These are phyloP conservation scores for Oegoconia quadripuncta DNA, from an alignment of 2,888 invertebrate genomes.

Conservation along the genomic window DNA sequence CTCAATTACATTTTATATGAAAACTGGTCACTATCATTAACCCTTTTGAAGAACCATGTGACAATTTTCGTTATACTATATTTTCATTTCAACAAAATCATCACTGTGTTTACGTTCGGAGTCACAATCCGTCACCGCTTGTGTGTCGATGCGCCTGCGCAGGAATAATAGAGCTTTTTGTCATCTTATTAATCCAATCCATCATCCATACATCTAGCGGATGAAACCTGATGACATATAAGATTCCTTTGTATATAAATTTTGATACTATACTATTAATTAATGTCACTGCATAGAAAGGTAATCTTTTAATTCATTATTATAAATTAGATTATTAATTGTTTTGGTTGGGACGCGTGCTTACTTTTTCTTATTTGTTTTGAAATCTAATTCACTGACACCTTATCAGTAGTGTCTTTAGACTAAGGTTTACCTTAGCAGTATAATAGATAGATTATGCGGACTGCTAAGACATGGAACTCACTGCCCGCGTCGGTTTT, in stretches of 20 bases:
- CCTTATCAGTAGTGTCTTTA: too few relatives aligned
- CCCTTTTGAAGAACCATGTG: not conserved
- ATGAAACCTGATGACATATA: conserved; percentile 2
- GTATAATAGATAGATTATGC: too few relatives aligned
- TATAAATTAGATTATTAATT: too few relatives aligned
- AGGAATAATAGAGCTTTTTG: conserved; percentile 5
- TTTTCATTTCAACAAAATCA: conserved; percentile 2
- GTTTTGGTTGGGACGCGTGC: too few relatives aligned
- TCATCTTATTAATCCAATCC: conserved; percentile 12
- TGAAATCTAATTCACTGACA: too few relatives aligned
- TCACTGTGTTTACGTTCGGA: conserved; percentile 7
- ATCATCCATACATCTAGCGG: not conserved
- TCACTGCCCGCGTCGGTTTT: too few relatives aligned
- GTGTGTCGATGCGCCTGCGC: conserved; percentile 3
- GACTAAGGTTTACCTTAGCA: too few relatives aligned
- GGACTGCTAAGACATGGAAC: too few relatives aligned
- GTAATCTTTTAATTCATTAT: too few relatives aligned
- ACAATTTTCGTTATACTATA: conserved; percentile 24
- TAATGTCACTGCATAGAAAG: too few relatives aligned
- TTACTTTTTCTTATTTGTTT: too few relatives aligned
- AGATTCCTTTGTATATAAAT: not conserved
- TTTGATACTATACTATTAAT: too few relatives aligned
- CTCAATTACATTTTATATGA: not conserved
- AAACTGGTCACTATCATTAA: not conserved
- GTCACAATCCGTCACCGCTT: conserved; percentile 8